These are phyloP conservation scores for Crenuchus spilurus DNA, from an alignment of 2,797 vertebrate genomes.

Conservation along the genomic window DNA sequence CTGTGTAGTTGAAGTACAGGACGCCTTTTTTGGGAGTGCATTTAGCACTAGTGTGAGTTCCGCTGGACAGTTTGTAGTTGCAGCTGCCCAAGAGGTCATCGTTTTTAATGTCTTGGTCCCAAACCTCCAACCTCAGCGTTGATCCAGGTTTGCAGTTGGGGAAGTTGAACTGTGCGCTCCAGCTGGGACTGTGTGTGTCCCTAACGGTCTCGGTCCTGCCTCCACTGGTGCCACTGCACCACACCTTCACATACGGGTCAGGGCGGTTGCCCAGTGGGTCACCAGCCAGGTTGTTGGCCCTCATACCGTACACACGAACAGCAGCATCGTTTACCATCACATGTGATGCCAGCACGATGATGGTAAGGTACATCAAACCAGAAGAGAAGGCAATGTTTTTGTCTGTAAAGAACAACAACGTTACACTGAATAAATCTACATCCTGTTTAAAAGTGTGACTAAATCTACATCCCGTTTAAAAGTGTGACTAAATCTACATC, in stretches of 20 bases:
- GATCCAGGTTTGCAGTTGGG: not conserved
- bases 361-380: not conserved
- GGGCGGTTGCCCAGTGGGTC: not conserved
- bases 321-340: not conserved
- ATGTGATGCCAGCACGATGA: constrained; percentile 12
- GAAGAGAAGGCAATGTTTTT: not conserved
- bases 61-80: not conserved
- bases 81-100: constrained; percentile 1
- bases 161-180: not conserved
- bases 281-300: not conserved
- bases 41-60: not conserved
- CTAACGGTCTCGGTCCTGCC: not conserved
- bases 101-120: not conserved
- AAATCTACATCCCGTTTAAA: too few species aligned
- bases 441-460: too few species aligned
- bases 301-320: not conserved
- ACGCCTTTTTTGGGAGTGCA: not conserved
- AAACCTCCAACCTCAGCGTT: constrained; percentile 7
- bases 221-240: not conserved
- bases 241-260: constrained; percentile 29
- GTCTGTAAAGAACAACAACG: not conserved
- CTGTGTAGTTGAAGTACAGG: not conserved
- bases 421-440: too few species aligned
- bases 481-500: too few species aligned
- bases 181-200: not conserved